These are phyloP conservation scores for Euzophera pinguis DNA, from an alignment of 2,888 invertebrate species.

Conservation along the genomic window DNA sequence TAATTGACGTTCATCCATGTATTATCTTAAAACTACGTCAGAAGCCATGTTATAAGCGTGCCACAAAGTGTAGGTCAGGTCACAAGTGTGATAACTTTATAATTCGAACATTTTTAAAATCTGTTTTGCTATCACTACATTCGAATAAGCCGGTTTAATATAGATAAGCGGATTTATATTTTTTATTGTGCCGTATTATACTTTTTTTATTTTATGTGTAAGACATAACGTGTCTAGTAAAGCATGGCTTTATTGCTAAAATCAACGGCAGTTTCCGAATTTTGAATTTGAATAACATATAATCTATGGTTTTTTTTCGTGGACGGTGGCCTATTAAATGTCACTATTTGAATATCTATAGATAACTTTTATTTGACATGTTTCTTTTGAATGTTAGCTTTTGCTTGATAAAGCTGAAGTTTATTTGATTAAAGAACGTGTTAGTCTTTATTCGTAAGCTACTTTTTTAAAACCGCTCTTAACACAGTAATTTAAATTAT, in stretches of 20 bases:
- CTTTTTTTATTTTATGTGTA: constrained; percentile 61
- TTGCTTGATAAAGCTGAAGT: constrained; percentile 13
- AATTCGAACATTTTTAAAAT: constrained; percentile 11
- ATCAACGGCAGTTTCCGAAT: constrained; percentile 46
- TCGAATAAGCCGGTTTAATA: constrained; percentile 74
- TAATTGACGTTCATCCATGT: neutral
- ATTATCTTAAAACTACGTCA: neutral
- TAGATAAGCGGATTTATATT: constrained; percentile 78
- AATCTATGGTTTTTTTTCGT: constrained; percentile 35
- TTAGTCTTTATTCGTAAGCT: too few relatives aligned
- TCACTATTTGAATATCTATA: constrained; percentile 39
- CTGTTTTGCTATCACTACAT: constrained; percentile 51
- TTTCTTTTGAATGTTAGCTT: constrained; percentile 17
- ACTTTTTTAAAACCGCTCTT: neutral
- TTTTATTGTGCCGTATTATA: constrained; percentile 69
- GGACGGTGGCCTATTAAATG: constrained; percentile 39
- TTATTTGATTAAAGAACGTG: constrained; percentile 15
- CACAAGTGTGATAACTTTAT: constrained; percentile 2
- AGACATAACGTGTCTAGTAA: constrained; percentile 49
- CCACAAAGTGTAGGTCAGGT: neutral
- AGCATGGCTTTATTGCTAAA: constrained; percentile 54
- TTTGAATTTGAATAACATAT: constrained; percentile 46
- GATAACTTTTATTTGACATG: constrained; percentile 13
- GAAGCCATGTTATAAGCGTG: neutral
- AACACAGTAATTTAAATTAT: neutral